Percentiles rank a stretch among this genome's conserved stretches.
These are phyloP conservation scores for Microctenopoma lineatum DNA, from an alignment of 2,797 vertebrate genomes.

Conservation along the genomic window DNA sequence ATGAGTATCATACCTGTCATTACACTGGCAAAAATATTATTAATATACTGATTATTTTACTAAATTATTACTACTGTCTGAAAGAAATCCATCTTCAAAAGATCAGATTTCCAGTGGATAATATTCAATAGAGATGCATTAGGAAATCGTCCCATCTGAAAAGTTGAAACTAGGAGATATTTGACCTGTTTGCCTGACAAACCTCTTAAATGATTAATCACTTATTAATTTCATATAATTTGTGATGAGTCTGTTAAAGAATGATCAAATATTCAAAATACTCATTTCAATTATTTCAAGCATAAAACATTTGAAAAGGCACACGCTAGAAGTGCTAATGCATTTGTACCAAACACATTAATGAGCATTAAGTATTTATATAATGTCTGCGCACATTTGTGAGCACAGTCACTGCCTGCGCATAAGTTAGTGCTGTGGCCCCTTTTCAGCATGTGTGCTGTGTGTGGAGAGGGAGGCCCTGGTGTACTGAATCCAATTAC, in stretches of 20 bases:
- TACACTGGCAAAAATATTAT: no score
- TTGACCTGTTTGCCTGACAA: background rate
- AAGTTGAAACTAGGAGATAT: background rate
- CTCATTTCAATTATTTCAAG: background rate
- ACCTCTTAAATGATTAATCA: no score
- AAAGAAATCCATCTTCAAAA: no score
- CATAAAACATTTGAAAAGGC: background rate
- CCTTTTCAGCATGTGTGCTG: constrained; percentile 32
- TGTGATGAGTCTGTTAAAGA: no score
- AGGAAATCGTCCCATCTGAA: background rate
- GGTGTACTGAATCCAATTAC: constrained; percentile 53
- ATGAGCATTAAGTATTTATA: constrained; percentile 1
- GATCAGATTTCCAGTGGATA: no score
- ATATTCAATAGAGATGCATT: background rate
- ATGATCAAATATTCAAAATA: no score
- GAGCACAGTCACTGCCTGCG: constrained; percentile 8
- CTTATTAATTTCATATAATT: no score
- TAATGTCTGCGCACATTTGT: background rate
- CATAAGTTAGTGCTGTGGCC: constrained; percentile 19
- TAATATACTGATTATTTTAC: no score
- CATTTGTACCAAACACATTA: background rate
- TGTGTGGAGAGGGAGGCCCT: constrained; percentile 26
- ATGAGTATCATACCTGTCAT: no score
- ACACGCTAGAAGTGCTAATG: background rate
- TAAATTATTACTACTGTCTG: background rate